Percentiles rank a stretch among this genome's conserved stretches.
Evolutionary conservation across 2,888 invertebrate species (phyloP).

Genomic region (Pristionchus fissidentatus): DNA sequence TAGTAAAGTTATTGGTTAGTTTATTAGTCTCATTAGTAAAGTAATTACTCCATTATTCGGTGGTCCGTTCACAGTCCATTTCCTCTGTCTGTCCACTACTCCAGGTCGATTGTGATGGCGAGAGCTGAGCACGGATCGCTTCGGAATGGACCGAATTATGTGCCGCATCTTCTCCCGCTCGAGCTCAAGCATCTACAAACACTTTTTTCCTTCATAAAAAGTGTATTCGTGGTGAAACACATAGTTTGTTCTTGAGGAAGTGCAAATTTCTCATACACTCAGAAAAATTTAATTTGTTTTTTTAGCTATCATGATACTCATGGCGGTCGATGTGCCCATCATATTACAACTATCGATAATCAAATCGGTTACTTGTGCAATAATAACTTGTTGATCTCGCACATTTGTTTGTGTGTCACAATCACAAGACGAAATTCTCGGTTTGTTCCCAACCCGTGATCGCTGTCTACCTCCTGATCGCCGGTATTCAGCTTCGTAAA

Average conservation of each 20-base stretch:
- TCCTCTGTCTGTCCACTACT: not conserved
- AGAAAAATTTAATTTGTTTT: no score
- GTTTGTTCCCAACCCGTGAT: not conserved
- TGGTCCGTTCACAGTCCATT: not conserved
- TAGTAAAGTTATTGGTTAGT: no score
- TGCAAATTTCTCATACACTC: no score
- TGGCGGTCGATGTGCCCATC: no score
- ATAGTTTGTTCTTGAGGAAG: no score
- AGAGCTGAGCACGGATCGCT: slow-evolving; percentile 44
- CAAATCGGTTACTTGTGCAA: no score
- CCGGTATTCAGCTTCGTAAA: slow-evolving; percentile 81
- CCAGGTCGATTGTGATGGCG: slow-evolving; percentile 46
- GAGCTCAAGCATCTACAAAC: slow-evolving; percentile 9
- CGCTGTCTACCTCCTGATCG: slow-evolving; percentile 70
- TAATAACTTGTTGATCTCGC: not conserved
- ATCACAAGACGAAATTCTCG: no score
- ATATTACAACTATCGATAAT: no score
- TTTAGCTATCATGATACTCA: no score
- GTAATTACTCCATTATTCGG: slow-evolving; percentile 4
- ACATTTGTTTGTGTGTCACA: not conserved
- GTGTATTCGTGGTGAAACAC: no score
- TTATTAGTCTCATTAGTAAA: no score
- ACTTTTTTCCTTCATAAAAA: no score
- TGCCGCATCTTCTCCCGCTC: slow-evolving; percentile 58
- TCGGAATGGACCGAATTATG: slow-evolving; percentile 64